Evolutionary conservation across 2,797 vertebrate species (phyloP).

Genomic region (Melanotaenia nigrans): DNA sequence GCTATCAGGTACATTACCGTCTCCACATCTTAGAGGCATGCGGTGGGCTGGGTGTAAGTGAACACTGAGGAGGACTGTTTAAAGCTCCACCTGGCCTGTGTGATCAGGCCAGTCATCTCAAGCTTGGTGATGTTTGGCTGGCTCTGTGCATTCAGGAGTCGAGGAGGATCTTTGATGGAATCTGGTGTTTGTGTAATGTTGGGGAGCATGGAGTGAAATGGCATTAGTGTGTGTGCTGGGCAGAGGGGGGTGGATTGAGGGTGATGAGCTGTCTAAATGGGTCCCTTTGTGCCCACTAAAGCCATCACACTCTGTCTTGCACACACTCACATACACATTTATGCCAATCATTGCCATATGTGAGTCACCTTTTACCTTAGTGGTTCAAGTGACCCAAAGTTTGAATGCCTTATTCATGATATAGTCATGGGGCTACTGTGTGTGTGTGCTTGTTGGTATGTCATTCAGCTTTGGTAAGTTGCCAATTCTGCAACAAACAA

Average conservation of each 20-base stretch:
- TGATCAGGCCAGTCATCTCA: constrained; percentile 68
- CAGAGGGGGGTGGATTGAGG: constrained; percentile 41
- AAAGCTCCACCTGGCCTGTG: constrained; percentile 48
- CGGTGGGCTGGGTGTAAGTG: constrained; percentile 38
- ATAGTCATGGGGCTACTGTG: not conserved
- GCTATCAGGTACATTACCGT: constrained; percentile 29
- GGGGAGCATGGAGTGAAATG: constrained; percentile 57
- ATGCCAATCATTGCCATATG: constrained; percentile 78
- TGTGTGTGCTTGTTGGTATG: not conserved
- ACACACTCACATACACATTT: constrained; percentile 27
- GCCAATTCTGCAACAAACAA: too few relatives aligned
- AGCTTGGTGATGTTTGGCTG: constrained; percentile 67
- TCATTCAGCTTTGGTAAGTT: too few relatives aligned
- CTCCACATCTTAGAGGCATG: constrained; percentile 47
- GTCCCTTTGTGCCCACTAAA: constrained; percentile 74
- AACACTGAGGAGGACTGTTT: constrained; percentile 71
- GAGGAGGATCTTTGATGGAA: constrained; percentile 69
- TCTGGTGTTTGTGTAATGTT: constrained; percentile 80
- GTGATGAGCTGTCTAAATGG: constrained; percentile 78
- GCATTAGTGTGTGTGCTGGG: constrained; percentile 40
- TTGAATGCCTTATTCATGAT: constrained; percentile 63
- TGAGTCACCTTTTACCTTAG: constrained; percentile 55
- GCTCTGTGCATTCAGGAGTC: constrained; percentile 74
- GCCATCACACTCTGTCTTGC: constrained; percentile 55
- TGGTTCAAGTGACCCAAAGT: constrained; percentile 25